A percentile compares a stretch with the other conserved stretches of the same genome.
These are phyloP conservation scores for Metopolophium dirhodum DNA, from an alignment of 1,140 invertebrate genomes.

Conservation along the genomic window DNA sequence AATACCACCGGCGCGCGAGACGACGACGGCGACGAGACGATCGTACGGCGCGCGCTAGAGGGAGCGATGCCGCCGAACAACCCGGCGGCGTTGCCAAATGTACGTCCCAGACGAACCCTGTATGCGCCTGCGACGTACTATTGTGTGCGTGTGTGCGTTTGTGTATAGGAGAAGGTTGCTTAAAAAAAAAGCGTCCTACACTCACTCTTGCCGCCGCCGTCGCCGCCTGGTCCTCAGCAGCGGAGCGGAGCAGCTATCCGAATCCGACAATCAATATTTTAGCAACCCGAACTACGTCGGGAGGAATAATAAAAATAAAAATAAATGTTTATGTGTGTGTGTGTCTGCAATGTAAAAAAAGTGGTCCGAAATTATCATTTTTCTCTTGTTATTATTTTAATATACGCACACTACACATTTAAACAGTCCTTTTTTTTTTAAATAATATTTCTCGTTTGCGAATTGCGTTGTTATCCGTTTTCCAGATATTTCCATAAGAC, in stretches of 20 bases:
- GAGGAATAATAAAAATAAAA: slow-evolving; percentile 29
- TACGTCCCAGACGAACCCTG: slow-evolving; percentile 56
- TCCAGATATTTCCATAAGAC: not conserved
- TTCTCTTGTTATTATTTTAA: not conserved
- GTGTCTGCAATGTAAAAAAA: slow-evolving; percentile 1
- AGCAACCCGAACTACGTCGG: slow-evolving; percentile 47
- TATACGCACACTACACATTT: not conserved
- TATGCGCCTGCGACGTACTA: not conserved
- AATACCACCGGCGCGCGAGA: slow-evolving; percentile 55
- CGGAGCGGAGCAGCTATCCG: slow-evolving; percentile 43
- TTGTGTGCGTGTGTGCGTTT: not conserved
- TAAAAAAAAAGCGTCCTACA: slow-evolving; percentile 56
- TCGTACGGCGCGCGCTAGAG: slow-evolving; percentile 31
- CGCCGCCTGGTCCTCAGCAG: slow-evolving; percentile 23
- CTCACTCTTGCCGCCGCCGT: slow-evolving; percentile 28
- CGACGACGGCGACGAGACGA: slow-evolving; percentile 54
- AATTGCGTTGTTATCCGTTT: not conserved
- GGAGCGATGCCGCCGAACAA: slow-evolving; percentile 46
- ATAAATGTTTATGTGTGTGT: not conserved
- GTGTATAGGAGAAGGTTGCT: slow-evolving; percentile 38
- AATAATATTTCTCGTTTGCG: not conserved
- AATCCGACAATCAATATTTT: slow-evolving; percentile 56
- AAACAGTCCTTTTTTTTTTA: not conserved
- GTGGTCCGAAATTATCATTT: slow-evolving; percentile 24
- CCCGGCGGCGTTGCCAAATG: slow-evolving; percentile 55